Evolutionary conservation across 2,888 invertebrate genomes (phyloP), one percentile per base, ranked within the genome.

Genomic region (Buathra laborator): DNA sequence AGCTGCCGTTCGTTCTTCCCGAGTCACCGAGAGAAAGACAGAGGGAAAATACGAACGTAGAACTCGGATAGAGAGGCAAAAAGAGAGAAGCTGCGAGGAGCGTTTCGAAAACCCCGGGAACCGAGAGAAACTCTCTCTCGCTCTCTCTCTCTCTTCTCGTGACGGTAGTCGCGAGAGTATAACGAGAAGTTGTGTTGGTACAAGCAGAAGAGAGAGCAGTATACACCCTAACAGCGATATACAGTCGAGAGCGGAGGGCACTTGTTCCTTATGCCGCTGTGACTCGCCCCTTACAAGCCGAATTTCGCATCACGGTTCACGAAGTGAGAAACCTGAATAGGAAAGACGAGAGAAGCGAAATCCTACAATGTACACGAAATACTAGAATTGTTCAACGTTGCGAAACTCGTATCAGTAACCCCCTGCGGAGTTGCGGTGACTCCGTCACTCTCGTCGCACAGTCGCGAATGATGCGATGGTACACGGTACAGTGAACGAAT

Each of bases 251-350:
- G 66, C 43, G 44, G 16, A 19, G 44, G n/a, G 76, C 78, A 71
- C 76, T 51, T 74, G 64, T 77, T 77, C 62, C 81, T 80, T 66
- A 56, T 43, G 67, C n/a, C 12, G 53, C 75, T 70, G 75, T 76
- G 68, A 68, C 37, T 80, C 74, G 68, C 67, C 51, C 46, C 59
- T 74, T 2, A n/a, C 48, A 48, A 51, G 75, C 68, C 75, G 75
- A 75, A 88, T 88, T 89, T 86, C 85, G 84, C 84, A 86, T 87
- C 86, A 85, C 88, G 89, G 88, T 87, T 89, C 88, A 70, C 87
- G 80, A 83, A 89, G 87, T 82, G 83, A 84, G 86, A 88, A 62
- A 88, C 86, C 56, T 62, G 74, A 81, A 78, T 71, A 29, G 70
- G 32, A 29, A 66, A 77, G n/a, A 53, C 75, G 48, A 62, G 62